Conservation (phyloP, 2,113 vertebrate genomes). For the Tupaia tana region DNA sequence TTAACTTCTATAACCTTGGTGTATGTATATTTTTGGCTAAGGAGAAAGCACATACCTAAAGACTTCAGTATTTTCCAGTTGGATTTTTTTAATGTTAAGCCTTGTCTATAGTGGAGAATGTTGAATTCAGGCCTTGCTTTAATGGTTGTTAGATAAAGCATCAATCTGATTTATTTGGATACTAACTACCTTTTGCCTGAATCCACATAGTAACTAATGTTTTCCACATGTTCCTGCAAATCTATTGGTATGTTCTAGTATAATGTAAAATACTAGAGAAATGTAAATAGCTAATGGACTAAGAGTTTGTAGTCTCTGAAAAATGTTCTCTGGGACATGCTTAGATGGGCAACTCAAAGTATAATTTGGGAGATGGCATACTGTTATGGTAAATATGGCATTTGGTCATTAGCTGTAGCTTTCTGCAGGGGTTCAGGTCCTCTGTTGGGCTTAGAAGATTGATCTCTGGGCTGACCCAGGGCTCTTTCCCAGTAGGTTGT, state of each 20-base stretch:
- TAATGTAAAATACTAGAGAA: conserved; percentile 35
- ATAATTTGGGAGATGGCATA: not conserved
- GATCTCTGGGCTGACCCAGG: not conserved
- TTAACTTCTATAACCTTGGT: conserved; percentile 53
- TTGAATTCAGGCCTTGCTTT: conserved; percentile 83
- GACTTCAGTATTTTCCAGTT: conserved; percentile 77
- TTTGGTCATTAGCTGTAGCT: not conserved
- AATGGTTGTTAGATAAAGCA: conserved; percentile 84
- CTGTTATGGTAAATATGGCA: not conserved
- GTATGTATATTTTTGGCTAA: conserved; percentile 73
- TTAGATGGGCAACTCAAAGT: not conserved
- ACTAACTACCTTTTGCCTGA: conserved; percentile 82
- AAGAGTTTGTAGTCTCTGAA: not conserved
- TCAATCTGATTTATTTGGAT: conserved; percentile 85
- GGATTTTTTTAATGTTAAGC: conserved; percentile 75
- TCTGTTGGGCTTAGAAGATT: not conserved
- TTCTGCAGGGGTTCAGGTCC: not conserved
- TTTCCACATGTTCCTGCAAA: conserved; percentile 84
- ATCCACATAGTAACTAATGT: conserved; percentile 84
- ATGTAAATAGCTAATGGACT: not conserved
- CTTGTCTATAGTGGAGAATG: conserved; percentile 81
- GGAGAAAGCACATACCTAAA: conserved; percentile 70
- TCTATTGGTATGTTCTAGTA: conserved; percentile 70
- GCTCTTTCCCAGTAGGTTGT: not conserved
- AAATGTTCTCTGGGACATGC: not conserved